Evolutionary conservation across 2,113 vertebrate species (phyloP).

Genomic region (Nymphicus hollandicus): DNA sequence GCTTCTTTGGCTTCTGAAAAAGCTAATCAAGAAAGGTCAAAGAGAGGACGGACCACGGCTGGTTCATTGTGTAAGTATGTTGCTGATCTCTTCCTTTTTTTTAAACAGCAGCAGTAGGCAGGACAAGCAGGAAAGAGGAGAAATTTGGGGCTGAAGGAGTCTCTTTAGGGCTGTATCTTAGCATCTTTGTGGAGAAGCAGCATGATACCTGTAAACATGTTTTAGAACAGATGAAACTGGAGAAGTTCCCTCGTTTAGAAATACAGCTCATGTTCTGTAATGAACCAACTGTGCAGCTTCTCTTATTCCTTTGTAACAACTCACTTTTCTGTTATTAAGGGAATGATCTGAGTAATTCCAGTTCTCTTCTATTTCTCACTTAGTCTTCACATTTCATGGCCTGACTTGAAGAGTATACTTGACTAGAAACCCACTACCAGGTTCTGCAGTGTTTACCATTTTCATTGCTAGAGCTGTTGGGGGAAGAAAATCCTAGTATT

Average conservation of each 20-base stretch:
- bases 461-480: not conserved
- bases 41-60: conserved; percentile 81
- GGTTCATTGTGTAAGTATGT: conserved; percentile 85
- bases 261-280: not conserved
- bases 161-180: not conserved
- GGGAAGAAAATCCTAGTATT: not conserved
- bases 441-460: not conserved
- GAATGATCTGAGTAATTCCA: not conserved
- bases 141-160: not conserved
- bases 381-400: not conserved
- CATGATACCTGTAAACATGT: not conserved
- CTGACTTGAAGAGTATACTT: not conserved
- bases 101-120: not conserved
- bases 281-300: not conserved
- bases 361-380: not conserved
- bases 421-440: not conserved
- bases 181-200: not conserved
- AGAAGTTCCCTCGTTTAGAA: not conserved
- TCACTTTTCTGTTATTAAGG: not conserved
- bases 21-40: conserved; percentile 74
- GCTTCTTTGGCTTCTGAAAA: conserved; percentile 80
- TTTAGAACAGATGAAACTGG: not conserved
- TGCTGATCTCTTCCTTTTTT: not conserved
- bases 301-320: not conserved
- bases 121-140: not conserved